Evolutionary conservation across 2,797 vertebrate genomes (phyloP).

Genomic region (Sciaenops ocellatus): DNA sequence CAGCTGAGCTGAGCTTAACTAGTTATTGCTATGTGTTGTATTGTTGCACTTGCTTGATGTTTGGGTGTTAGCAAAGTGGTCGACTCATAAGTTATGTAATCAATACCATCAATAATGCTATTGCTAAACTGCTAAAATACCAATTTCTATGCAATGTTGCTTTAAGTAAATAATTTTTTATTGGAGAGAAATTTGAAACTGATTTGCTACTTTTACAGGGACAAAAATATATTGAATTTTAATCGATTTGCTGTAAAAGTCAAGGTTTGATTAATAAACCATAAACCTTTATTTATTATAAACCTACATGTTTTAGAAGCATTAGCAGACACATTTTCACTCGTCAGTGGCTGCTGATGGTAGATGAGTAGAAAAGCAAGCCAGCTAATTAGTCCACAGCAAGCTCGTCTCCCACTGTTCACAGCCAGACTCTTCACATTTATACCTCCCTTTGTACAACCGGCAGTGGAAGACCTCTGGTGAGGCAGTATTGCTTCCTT

Average conservation of each 20-base stretch:
- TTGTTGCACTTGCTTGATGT: too few relatives aligned
- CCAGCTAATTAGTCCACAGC: constrained; percentile 49
- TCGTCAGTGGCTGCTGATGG: background rate
- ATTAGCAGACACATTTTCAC: background rate
- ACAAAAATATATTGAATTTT: too few relatives aligned
- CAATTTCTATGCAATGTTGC: too few relatives aligned
- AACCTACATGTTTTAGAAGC: background rate
- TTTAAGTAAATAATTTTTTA: background rate
- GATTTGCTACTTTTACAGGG: too few relatives aligned
- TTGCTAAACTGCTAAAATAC: too few relatives aligned
- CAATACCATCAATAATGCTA: too few relatives aligned
- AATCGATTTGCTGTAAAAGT: background rate
- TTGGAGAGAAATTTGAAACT: background rate
- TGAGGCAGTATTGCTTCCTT: background rate
- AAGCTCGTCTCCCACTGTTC: constrained; percentile 52
- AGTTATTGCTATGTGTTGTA: too few relatives aligned
- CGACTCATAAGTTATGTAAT: too few relatives aligned
- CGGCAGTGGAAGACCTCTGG: constrained; percentile 18
- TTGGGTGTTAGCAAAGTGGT: too few relatives aligned
- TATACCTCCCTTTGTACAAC: constrained; percentile 36
- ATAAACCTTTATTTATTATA: too few relatives aligned
- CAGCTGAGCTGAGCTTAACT: too few relatives aligned
- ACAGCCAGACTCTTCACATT: constrained; percentile 59
- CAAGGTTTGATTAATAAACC: background rate
- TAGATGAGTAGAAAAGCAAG: background rate